Evolutionary conservation across 2,113 vertebrate genomes (phyloP).

Genomic region (Terrapene triunguis): DNA sequence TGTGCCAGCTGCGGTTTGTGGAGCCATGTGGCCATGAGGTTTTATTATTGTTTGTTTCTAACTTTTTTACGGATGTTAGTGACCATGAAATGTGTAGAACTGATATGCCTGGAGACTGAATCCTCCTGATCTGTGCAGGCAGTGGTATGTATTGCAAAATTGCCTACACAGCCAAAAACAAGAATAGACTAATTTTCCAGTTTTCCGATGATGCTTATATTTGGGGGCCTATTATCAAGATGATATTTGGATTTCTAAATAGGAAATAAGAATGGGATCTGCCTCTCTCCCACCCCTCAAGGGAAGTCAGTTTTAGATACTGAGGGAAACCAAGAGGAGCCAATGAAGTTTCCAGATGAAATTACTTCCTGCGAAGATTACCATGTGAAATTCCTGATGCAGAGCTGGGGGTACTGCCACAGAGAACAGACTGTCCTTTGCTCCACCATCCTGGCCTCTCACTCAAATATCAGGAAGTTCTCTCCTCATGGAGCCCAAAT

Average conservation of each 20-base stretch:
- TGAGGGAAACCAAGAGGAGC: not conserved
- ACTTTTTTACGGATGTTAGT: slow-evolving; percentile 7
- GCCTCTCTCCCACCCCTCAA: not conserved
- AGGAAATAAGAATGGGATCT: not conserved
- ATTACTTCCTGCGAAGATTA: not conserved
- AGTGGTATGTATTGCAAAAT: not conserved
- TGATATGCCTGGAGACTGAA: not conserved
- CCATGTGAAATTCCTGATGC: not conserved
- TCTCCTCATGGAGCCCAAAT: not conserved
- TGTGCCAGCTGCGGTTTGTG: not conserved
- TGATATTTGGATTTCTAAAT: not conserved
- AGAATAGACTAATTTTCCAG: not conserved
- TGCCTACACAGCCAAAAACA: not conserved
- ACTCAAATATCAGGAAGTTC: not conserved
- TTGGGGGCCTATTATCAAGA: not conserved
- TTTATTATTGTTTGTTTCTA: slow-evolving; percentile 10
- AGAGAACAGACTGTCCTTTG: rapidly evolving
- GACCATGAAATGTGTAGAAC: not conserved
- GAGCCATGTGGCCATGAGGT: not conserved
- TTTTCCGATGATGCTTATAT: not conserved
- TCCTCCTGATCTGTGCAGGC: rapidly evolving
- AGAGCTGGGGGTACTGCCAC: not conserved
- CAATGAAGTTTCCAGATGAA: not conserved
- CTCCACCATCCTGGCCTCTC: not conserved
- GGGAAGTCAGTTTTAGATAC: not conserved